These are phyloP conservation scores for Pseudomugil gertrudae DNA, from an alignment of 2,797 vertebrate species.

Conservation along the genomic window DNA sequence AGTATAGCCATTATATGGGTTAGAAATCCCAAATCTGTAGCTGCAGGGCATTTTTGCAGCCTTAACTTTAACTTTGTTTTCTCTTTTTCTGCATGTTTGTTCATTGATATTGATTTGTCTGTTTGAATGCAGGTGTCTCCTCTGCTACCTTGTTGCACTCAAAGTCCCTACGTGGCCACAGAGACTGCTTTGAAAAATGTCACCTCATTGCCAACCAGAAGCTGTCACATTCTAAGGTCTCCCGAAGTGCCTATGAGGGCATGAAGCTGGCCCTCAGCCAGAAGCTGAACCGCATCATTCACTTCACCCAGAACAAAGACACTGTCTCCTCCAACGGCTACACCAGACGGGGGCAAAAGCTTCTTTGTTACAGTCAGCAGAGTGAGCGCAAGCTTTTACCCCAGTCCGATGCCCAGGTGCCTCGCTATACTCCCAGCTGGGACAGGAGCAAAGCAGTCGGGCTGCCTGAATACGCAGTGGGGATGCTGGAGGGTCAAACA, in stretches of 20 bases:
- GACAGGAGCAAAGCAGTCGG: constrained; percentile 75
- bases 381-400: constrained; percentile 87
- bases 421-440: constrained; percentile 91
- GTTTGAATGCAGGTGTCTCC: constrained; percentile 84
- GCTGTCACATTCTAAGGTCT: constrained; percentile 89
- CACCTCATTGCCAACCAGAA: constrained; percentile 98
- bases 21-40: too few relatives aligned
- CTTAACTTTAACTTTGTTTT: too few relatives aligned
- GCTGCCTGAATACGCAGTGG: constrained; percentile 62
- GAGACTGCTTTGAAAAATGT: constrained; percentile 98
- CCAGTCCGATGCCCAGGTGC: constrained; percentile 91
- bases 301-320: constrained; percentile 95
- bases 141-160: constrained; percentile 91
- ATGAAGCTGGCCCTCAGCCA: constrained; percentile 93
- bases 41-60: too few relatives aligned
- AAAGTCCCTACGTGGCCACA: constrained; percentile 93
- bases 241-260: constrained; percentile 92
- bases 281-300: constrained; percentile 94
- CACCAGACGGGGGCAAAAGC: constrained; percentile 81
- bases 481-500: constrained; percentile 83
- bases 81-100: background rate
- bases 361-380: constrained; percentile 88
- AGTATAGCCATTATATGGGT: too few relatives aligned
- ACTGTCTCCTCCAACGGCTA: constrained; percentile 79
- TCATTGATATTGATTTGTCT: constrained; percentile 28